A percentile compares a stretch with the other conserved stretches of the same genome.
Conservation (phyloP, 2,797 vertebrate species). For the Xenopus petersii region DNA sequence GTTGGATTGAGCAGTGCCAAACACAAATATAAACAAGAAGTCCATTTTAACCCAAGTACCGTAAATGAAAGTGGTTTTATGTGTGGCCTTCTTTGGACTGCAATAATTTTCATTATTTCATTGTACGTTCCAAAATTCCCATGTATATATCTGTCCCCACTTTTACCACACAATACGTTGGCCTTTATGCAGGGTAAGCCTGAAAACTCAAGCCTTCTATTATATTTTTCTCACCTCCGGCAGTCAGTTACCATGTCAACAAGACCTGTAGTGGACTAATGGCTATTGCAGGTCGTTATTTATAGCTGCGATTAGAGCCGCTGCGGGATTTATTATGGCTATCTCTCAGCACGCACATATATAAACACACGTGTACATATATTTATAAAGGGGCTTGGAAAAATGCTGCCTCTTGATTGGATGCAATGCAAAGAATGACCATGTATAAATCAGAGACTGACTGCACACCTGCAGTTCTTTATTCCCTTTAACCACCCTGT, state of each 20-base stretch:
- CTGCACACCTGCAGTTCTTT: slow-evolving; percentile 29
- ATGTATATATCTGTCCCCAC: not conserved
- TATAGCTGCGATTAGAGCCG: slow-evolving; percentile 49
- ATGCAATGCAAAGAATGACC: slow-evolving; percentile 25
- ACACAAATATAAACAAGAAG: no score
- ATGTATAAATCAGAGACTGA: slow-evolving; percentile 28
- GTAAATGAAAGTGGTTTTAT: no score
- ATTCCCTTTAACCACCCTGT: slow-evolving; percentile 30
- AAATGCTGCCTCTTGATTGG: slow-evolving; percentile 32
- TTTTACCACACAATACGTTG: not conserved
- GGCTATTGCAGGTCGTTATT: slow-evolving; percentile 53
- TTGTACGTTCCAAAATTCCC: no score
- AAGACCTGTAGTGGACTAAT: slow-evolving; percentile 49
- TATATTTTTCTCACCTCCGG: slow-evolving; percentile 15
- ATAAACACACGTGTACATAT: slow-evolving; percentile 44
- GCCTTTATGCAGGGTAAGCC: not conserved
- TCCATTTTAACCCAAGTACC: no score
- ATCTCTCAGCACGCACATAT: slow-evolving; percentile 39
- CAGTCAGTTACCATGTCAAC: slow-evolving; percentile 52
- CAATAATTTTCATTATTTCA: no score
- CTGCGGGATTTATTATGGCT: slow-evolving; percentile 41
- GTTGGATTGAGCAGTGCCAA: no score
- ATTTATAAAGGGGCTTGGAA: slow-evolving; percentile 34
- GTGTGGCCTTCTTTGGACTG: no score
- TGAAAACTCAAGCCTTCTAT: slow-evolving; percentile 17